phyloP scores from a whole-genome alignment of 2,113 vertebrate species.

The Scartelaos histophorus region DNA sequence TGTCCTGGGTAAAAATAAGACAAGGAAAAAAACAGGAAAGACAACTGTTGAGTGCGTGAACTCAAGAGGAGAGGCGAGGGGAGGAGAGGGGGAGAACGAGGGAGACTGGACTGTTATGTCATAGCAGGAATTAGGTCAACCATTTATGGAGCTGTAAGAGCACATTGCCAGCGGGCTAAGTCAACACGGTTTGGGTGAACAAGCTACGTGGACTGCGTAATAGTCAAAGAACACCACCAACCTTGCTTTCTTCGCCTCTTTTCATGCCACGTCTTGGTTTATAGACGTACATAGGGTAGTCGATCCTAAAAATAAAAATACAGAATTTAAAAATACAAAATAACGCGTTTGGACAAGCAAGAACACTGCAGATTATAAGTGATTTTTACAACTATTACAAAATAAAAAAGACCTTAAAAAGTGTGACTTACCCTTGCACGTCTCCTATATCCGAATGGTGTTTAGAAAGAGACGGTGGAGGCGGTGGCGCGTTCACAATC shows the following conservation, averaged over 20 bases:
- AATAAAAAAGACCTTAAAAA: background rate
- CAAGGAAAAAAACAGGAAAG: background rate
- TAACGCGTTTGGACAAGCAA: background rate
- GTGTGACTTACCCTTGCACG: constrained; percentile 83
- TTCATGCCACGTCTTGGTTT: constrained; percentile 89
- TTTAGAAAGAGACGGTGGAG: constrained; percentile 75
- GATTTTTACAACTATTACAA: background rate
- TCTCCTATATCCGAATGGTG: constrained; percentile 82
- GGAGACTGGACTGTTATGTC: constrained; percentile 63
- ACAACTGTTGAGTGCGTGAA: constrained; percentile 10
- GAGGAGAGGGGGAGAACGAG: background rate
- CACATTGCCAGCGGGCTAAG: constrained; percentile 15
- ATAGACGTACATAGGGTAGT: constrained; percentile 94
- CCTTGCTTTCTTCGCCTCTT: constrained; percentile 92
- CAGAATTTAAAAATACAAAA: background rate
- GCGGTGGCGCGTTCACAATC: constrained; percentile 88
- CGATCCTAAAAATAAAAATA: constrained; percentile 80
- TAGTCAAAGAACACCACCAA: constrained; percentile 46
- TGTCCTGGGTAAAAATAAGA: constrained; percentile 81
- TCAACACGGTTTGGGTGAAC: background rate
- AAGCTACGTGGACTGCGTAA: background rate
- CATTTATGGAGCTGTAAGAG: constrained; percentile 44
- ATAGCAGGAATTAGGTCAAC: constrained; percentile 59
- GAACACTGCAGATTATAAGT: too few species aligned
- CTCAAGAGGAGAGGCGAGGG: constrained; percentile 17